A percentile compares a stretch with the other conserved stretches of the same genome.
Evolutionary conservation across 1,140 invertebrate species (phyloP).

Genomic region (Brachionus asplanchnoidis): DNA sequence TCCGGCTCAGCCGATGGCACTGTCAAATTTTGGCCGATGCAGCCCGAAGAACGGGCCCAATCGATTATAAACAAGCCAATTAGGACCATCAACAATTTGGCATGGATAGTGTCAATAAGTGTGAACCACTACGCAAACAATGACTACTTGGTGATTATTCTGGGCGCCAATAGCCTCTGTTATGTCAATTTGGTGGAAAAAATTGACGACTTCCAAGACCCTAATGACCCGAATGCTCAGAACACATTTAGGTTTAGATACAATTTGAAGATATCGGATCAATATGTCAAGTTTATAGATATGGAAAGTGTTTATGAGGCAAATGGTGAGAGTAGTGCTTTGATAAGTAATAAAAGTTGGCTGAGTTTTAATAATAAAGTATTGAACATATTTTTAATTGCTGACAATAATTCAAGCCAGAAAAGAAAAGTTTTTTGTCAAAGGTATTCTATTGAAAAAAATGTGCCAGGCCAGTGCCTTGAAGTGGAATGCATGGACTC

Average conservation of each 20-base stretch:
- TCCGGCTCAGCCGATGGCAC: neutral
- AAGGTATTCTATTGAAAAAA: neutral
- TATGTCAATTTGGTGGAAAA: neutral
- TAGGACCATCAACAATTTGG: neutral
- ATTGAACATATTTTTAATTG: neutral
- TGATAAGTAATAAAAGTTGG: conserved; percentile 26
- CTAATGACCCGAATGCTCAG: neutral
- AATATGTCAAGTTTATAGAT: neutral
- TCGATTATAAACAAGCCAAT: neutral
- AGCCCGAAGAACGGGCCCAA: neutral
- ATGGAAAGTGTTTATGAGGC: neutral
- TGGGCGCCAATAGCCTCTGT: neutral
- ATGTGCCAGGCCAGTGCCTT: neutral
- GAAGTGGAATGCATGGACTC: neutral
- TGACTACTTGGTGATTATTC: neutral
- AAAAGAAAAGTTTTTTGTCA: neutral
- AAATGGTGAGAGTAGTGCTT: neutral
- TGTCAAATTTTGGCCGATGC: neutral
- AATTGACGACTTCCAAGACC: neutral
- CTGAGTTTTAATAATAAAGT: neutral
- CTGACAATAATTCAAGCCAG: neutral
- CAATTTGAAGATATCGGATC: neutral
- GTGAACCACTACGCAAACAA: neutral
- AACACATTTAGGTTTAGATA: neutral
- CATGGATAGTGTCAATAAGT: neutral